Conservation (phyloP, 2,888 invertebrate genomes). For the Cataglyphis livida region DNA sequence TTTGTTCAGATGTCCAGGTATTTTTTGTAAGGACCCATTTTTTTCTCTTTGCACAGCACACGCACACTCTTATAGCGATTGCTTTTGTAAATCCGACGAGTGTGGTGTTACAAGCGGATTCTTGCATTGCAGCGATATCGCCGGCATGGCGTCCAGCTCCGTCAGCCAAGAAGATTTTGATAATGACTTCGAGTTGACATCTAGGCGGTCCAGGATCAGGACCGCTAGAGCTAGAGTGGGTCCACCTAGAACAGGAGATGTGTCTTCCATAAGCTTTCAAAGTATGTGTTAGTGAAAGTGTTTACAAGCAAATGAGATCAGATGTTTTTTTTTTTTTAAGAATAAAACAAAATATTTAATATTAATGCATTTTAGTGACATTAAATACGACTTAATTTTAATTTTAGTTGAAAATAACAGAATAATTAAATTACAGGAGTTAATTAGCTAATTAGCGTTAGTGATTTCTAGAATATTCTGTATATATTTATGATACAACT, state of each 20-base stretch:
- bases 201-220: conserved; percentile 86
- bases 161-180: conserved; percentile 88
- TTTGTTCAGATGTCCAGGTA: conserved; percentile 83
- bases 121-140: conserved; percentile 75
- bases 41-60: conserved; percentile 61
- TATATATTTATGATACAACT: neutral
- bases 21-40: conserved; percentile 80
- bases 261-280: conserved; percentile 78
- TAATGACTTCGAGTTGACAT: conserved; percentile 87
- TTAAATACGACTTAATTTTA: neutral
- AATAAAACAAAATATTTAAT: neutral
- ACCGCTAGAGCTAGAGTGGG: conserved; percentile 86
- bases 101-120: neutral
- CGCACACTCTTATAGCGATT: conserved; percentile 2
- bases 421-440: neutral
- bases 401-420: neutral
- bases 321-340: neutral
- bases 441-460: neutral
- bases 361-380: neutral
- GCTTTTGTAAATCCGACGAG: neutral
- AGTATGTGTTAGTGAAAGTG: conserved; percentile 64
- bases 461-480: neutral
- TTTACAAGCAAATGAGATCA: neutral
- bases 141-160: conserved; percentile 88
- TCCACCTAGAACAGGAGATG: conserved; percentile 76